Base-by-base conservation (phyloP, 2,797 vertebrate genomes). In the Sparus aurata region DNA sequence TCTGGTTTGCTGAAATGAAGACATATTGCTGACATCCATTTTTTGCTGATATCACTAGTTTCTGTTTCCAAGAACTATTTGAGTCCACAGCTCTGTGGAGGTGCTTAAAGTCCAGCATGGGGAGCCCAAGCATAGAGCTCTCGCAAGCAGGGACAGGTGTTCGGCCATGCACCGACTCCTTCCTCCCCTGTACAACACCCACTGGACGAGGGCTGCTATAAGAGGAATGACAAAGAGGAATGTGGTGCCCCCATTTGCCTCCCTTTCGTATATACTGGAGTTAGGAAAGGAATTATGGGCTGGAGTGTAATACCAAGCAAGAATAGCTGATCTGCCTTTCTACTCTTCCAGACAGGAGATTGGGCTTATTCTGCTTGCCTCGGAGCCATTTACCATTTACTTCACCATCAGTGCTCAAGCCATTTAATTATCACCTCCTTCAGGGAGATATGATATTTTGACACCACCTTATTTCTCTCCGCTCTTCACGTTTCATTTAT, bases 121-220 rank as follows among this genome's bases (percentile, higher is more conserved):
- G 83, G 85, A 77, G 75, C 25, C 58, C 55, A 18, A n/a, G 70
- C 47, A 63, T 0, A 55, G 75, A 83, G 79, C 79, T 80, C 68
- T 89, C 75, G 77, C 58, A 68, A 80, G 68, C 75, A 80, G 69
- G 77, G 66, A 76, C 90, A 93, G 90, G 84, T 93, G 92, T 67
- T 75, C 46, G 22, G 61, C 75, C 43, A 65, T 9, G 65, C 66
- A 63, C 75, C 25, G 25, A 61, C 62, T 76, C 76, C 38, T 69
- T 63, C 64, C 57, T 69, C 65, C 53, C 30, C 50, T 52, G 27
- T 64, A 69, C 63, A 78, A 65, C 52, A 64, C 70, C 62, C 65
- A 67, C 80, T 69, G 75, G 82, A 85, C 69, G 82, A 77, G 77
- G 58, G 50, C 62, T 77, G 23, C 79, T 52, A 63, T 58, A 85